phyloP scores from a whole-genome alignment of 2,113 vertebrate genomes.

The Pterophyllum scalare region DNA sequence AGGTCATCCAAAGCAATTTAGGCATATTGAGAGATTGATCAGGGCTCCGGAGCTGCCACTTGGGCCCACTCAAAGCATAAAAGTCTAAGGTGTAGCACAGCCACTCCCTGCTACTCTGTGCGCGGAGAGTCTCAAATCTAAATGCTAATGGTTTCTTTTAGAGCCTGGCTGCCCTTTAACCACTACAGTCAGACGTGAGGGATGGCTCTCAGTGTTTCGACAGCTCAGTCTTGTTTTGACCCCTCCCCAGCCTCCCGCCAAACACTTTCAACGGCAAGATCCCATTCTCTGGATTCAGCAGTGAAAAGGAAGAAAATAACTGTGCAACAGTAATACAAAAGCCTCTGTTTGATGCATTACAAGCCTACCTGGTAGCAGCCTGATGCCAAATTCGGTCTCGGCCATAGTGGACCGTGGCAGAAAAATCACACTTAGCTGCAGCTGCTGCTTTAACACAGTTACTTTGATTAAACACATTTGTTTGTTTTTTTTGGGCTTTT shows the following conservation, averaged over 20 bases:
- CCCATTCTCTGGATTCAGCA: constrained; percentile 3
- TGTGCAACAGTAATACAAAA: not conserved
- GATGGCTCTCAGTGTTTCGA: constrained; percentile 67
- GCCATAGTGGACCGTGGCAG: not conserved
- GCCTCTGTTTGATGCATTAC: not conserved
- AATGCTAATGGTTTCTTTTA: constrained; percentile 81
- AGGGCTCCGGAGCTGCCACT: constrained; percentile 62
- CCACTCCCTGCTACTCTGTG: constrained; percentile 45
- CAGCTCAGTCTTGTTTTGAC: constrained; percentile 58
- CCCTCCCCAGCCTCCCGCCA: constrained; percentile 30
- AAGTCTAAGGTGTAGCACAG: constrained; percentile 64
- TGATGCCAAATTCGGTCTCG: not conserved
- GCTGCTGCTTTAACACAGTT: not conserved
- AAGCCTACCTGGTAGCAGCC: not conserved
- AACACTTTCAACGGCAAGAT: not conserved
- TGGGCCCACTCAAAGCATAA: constrained; percentile 59
- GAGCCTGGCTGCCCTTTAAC: constrained; percentile 75
- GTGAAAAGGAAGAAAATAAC: constrained; percentile 3
- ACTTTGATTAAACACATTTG: not conserved
- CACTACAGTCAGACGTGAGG: constrained; percentile 73
- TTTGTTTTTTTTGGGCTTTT: not conserved
- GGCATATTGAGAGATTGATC: constrained; percentile 75
- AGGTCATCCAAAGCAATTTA: constrained; percentile 76
- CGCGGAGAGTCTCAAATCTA: constrained; percentile 71
- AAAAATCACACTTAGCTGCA: not conserved